These are phyloP conservation scores for Alosa alosa DNA, from an alignment of 2,113 vertebrate species.

Conservation along the genomic window DNA sequence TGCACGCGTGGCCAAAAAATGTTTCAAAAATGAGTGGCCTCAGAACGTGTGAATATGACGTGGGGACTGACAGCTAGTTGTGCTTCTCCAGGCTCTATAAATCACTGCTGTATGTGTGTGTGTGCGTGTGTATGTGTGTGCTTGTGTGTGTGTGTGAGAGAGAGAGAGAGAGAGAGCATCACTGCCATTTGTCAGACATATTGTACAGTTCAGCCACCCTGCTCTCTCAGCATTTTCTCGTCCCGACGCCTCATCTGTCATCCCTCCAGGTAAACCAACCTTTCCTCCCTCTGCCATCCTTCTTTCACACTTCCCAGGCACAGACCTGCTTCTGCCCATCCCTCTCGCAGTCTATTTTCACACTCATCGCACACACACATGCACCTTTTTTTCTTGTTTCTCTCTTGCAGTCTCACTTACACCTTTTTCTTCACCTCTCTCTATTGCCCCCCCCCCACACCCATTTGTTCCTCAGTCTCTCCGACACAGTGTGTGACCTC, in stretches of 20 bases:
- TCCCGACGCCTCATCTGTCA: slow-evolving; percentile 19
- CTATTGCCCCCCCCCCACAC: too few species aligned
- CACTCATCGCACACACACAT: background rate
- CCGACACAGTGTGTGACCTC: too few species aligned
- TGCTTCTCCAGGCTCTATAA: background rate
- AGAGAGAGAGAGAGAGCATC: background rate
- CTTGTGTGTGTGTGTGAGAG: slow-evolving; percentile 6
- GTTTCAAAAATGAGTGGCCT: background rate
- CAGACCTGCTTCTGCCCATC: background rate
- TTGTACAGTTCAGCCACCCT: slow-evolving; percentile 2
- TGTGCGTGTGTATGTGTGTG: background rate
- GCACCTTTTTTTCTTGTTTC: background rate
- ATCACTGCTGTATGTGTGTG: slow-evolving; percentile 27
- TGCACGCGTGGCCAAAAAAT: background rate
- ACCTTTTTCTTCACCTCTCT: too few species aligned
- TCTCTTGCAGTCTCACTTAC: too few species aligned
- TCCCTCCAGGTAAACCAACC: background rate
- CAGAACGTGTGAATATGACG: background rate
- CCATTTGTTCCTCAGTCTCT: too few species aligned
- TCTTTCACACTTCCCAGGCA: slow-evolving; percentile 4
- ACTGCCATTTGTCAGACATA: slow-evolving; percentile 15
- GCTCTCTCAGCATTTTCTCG: slow-evolving; percentile 27
- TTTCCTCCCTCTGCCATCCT: slow-evolving; percentile 4
- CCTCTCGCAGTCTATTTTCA: slow-evolving; percentile 6
- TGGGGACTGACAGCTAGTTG: background rate